These are phyloP conservation scores for Halictus rubicundus DNA, from an alignment of 1,140 invertebrate species.

Conservation along the genomic window DNA sequence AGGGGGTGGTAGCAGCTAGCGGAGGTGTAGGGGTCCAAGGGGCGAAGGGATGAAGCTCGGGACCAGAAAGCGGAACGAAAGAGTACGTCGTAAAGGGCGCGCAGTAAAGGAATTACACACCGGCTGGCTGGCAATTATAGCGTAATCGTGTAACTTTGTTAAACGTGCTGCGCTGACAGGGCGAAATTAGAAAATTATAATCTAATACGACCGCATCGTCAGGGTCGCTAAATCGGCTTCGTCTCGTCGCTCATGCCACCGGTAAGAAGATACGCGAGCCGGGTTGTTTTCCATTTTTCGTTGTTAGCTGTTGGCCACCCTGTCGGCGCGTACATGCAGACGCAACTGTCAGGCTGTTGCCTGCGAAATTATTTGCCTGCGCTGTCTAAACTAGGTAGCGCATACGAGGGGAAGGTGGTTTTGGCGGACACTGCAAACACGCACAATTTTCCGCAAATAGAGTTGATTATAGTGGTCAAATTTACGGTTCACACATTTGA, in stretches of 20 bases:
- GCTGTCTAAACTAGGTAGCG: no score
- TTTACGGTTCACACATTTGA: no score
- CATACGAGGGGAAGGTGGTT: no score
- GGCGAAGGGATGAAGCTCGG: neutral
- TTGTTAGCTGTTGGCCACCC: no score
- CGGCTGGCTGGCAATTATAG: conserved; percentile 56
- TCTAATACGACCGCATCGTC: conserved; percentile 62
- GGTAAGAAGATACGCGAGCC: no score
- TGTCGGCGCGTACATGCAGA: no score
- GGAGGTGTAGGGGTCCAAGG: no score
- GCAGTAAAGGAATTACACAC: conserved; percentile 62
- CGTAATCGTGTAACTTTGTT: conserved; percentile 69
- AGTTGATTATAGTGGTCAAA: no score
- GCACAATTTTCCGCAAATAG: no score
- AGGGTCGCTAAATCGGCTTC: conserved; percentile 54
- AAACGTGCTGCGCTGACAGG: conserved; percentile 61
- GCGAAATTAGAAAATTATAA: conserved; percentile 71
- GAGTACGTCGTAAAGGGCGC: conserved; percentile 57
- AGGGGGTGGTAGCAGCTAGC: neutral
- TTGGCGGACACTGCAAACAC: no score
- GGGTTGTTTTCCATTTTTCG: neutral
- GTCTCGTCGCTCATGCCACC: neutral
- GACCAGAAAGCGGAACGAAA: conserved; percentile 8
- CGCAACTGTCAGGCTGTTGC: no score
- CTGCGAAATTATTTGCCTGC: no score